Percentiles rank a stretch among this genome's conserved stretches.
These are phyloP conservation scores for Mus spicilegus DNA, from an alignment of 2,113 vertebrate genomes.

Conservation along the genomic window DNA sequence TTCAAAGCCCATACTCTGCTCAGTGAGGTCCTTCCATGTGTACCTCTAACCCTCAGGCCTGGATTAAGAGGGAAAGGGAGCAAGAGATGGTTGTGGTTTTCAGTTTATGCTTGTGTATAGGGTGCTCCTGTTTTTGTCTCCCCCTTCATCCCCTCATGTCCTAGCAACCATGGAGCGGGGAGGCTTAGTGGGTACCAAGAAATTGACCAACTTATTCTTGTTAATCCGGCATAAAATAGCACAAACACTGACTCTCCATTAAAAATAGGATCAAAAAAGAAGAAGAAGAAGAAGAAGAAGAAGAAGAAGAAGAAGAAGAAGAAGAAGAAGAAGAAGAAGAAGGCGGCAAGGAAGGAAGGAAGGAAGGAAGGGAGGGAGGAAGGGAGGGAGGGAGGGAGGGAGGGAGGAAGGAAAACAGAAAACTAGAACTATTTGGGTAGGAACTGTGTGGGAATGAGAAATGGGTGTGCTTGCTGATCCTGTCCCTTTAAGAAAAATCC, in stretches of 20 bases:
- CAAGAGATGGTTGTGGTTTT: background rate
- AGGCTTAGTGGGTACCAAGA: background rate
- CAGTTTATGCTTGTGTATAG: background rate
- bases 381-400: too few relatives aligned
- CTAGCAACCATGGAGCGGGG: background rate
- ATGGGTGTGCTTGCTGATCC: slow-evolving; percentile 37
- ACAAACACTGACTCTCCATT: slow-evolving; percentile 4
- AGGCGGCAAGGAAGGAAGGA: too few relatives aligned
- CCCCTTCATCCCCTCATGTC: background rate
- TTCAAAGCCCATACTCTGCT: background rate
- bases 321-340: background rate
- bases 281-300: background rate
- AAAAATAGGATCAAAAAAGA: background rate
- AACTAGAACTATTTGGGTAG: slow-evolving; percentile 18
- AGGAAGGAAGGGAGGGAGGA: background rate
- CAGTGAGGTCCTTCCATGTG: background rate
- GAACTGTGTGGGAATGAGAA: slow-evolving; percentile 38
- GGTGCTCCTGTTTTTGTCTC: slow-evolving; percentile 34
- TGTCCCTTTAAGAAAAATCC: slow-evolving; percentile 81
- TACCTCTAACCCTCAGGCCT: slow-evolving; percentile 13
- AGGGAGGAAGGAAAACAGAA: background rate
- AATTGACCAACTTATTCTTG: slow-evolving; percentile 61
- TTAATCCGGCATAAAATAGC: slow-evolving; percentile 55
- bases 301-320: accelerated
- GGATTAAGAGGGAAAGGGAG: background rate